A percentile compares a stretch with the other conserved stretches of the same genome.
Evolutionary conservation across 2,113 vertebrate species (phyloP).

Genomic region (Bujurquina vittata): DNA sequence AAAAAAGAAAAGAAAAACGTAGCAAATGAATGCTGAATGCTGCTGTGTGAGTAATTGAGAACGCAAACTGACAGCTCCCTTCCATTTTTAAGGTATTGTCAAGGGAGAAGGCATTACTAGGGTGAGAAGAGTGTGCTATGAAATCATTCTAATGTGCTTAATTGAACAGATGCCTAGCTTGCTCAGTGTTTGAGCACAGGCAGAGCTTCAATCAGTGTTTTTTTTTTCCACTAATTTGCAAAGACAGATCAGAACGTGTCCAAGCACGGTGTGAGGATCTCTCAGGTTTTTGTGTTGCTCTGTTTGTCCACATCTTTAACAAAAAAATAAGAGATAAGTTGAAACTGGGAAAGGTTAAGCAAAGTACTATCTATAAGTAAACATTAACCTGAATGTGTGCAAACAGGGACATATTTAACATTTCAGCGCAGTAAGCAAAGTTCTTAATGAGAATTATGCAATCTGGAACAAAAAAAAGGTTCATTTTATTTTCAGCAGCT

Average conservation of each 20-base stretch:
- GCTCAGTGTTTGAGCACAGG: constrained; percentile 14
- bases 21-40: not conserved
- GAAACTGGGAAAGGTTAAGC: not conserved
- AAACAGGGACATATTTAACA: not conserved
- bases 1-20: not conserved
- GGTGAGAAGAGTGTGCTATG: constrained; percentile 16
- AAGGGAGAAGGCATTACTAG: not conserved
- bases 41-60: constrained; percentile 8
- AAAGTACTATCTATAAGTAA: not conserved
- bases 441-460: not conserved
- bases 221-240: constrained; percentile 34
- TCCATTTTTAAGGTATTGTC: constrained; percentile 8
- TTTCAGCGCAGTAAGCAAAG: not conserved
- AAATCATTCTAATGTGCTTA: constrained; percentile 44
- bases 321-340: not conserved
- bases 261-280: constrained; percentile 1
- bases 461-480: not conserved
- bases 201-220: constrained; percentile 12
- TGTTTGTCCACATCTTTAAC: constrained; percentile 7
- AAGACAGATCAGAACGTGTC: constrained; percentile 18
- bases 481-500: no score
- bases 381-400: not conserved
- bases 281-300: not conserved
- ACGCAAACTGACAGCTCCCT: constrained; percentile 14
- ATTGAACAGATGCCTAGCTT: constrained; percentile 37